Evolutionary conservation across 2,113 vertebrate genomes (phyloP).

Genomic region (Lethenteron camtschaticum): DNA sequence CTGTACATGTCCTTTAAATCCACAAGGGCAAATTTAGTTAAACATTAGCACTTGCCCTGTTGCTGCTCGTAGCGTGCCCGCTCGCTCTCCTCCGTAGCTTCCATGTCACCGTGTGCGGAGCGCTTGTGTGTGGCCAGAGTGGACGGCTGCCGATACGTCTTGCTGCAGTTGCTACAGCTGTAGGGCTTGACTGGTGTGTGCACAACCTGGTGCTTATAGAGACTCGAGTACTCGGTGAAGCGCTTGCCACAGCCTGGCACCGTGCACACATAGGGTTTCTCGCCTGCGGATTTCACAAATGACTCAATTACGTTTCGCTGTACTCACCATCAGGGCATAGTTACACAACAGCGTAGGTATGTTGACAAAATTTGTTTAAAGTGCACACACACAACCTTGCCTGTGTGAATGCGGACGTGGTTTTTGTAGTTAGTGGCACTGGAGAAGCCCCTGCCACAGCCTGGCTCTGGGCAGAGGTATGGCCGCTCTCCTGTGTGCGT

Average conservation of each 20-base stretch:
- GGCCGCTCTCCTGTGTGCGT: conserved; percentile 93
- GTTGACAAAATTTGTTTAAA: neutral
- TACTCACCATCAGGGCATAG: no score
- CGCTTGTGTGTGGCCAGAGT: conserved; percentile 95
- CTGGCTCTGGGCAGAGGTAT: conserved; percentile 90
- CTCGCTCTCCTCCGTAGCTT: conserved; percentile 89
- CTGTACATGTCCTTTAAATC: no score
- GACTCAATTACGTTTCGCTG: neutral
- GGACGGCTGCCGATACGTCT: conserved; percentile 96
- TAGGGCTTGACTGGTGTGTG: conserved; percentile 97
- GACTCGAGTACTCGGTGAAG: conserved; percentile 96
- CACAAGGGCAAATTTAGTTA: neutral
- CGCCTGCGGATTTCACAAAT: conserved; percentile 27
- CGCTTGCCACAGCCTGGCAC: conserved; percentile 94
- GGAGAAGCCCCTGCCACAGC: conserved; percentile 82
- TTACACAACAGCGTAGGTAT: conserved; percentile 6
- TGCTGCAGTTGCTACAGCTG: conserved; percentile 95
- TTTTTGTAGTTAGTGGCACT: conserved; percentile 99
- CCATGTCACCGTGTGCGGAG: conserved; percentile 82
- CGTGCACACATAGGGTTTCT: conserved; percentile 97
- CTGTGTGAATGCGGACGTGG: conserved; percentile 96
- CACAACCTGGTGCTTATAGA: conserved; percentile 96
- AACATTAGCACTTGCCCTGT: conserved; percentile 32
- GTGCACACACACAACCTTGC: conserved; percentile 21
- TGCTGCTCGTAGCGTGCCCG: conserved; percentile 85